Evolutionary conservation across 2,113 vertebrate species (phyloP).

Genomic region (Cnemophilus loriae): DNA sequence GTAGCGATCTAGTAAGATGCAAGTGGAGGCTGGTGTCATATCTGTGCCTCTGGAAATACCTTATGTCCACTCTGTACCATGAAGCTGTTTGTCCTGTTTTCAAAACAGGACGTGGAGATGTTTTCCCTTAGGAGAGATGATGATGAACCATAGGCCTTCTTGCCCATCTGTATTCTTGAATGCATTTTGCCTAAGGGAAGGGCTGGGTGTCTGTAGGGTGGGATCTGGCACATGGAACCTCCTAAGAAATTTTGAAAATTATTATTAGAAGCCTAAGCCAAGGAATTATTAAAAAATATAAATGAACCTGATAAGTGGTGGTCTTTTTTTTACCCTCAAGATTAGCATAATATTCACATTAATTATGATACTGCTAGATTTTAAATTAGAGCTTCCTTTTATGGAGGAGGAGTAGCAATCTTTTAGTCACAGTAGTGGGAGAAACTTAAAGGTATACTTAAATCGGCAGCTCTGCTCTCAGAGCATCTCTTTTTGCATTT

Average conservation of each 20-base stretch:
- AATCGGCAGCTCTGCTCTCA: not conserved
- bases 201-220: not conserved
- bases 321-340: fast-evolving
- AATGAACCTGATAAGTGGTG: not conserved
- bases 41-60: not conserved
- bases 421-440: not conserved
- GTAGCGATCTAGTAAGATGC: not conserved
- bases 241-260: not conserved
- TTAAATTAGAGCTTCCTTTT: not conserved
- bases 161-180: not conserved
- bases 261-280: not conserved
- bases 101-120: fast-evolving
- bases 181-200: not conserved
- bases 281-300: constrained; percentile 26
- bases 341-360: not conserved
- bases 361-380: not conserved
- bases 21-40: not conserved
- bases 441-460: not conserved
- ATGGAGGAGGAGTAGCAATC: not conserved
- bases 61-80: not conserved
- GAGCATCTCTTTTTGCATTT: not conserved
- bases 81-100: not conserved
- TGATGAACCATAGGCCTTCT: fast-evolving
- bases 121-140: not conserved
- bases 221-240: not conserved